Percentiles rank a stretch among this genome's conserved stretches.
Conservation (phyloP, 2,797 vertebrate genomes). For the Psittacula derbiana region DNA sequence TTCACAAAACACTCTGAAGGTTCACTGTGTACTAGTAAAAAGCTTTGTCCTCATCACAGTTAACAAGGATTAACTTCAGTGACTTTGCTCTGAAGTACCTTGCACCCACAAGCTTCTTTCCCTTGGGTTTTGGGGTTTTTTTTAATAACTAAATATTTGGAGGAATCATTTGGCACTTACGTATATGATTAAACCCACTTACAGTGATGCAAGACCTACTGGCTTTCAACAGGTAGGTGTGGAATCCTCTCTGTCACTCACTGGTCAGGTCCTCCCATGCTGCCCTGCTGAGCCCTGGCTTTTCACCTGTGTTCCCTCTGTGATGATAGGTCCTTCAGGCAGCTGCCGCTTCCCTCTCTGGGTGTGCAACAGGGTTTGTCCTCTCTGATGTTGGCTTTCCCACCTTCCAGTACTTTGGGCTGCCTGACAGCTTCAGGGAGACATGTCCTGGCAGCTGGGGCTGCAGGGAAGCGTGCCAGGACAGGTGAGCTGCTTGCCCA, state of each 20-base stretch:
- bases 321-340: not conserved
- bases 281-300: not conserved
- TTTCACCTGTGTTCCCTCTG: not conserved
- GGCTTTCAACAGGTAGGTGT: not conserved
- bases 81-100: not conserved
- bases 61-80: not conserved
- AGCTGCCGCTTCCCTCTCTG: not conserved
- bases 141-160: not conserved
- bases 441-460: not conserved
- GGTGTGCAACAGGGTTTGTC: not conserved
- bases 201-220: not conserved
- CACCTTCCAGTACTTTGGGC: not conserved
- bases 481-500: not conserved
- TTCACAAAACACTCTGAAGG: not conserved
- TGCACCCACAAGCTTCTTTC: not conserved
- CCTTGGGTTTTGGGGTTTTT: not conserved
- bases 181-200: not conserved
- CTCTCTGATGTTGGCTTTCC: not conserved
- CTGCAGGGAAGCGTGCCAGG: not conserved
- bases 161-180: not conserved
- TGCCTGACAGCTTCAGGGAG: not conserved
- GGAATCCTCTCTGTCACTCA: not conserved
- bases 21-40: not conserved
- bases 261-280: not conserved
- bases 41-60: not conserved